Evolutionary conservation across 2,797 vertebrate species (phyloP), one percentile per base, ranked within the genome.

Genomic region (Gallinago solitaria): DNA sequence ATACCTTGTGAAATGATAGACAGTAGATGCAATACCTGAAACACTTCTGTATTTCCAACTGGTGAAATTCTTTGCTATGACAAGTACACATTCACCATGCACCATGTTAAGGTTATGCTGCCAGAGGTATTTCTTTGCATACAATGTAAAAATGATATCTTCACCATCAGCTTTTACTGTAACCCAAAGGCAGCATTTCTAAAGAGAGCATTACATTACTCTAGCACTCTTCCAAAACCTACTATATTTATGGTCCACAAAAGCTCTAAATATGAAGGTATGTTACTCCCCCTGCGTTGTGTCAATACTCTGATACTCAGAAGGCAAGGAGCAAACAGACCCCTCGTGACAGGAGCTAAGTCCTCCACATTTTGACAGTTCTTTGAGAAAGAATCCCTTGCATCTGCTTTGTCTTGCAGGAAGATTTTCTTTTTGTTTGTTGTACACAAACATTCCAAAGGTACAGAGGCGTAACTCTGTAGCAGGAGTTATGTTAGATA

Each of bases 331-430:
- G 39, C 4, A 70, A 67, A 51, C 11, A 51, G 39, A 37, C 3
- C 23, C 3, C 3, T 56, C 11, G 3, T 18, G 17, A 37, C 7
- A 16, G 14, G 11, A 7, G 3, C 3, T 3, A 18, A 6, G 4
- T 41, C 79, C 64, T 17, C 9, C 39, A 23, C 15, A 59, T 27
- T 83, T 83, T 90, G 17, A 33, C 16, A 56, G 17, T 51, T 51
- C 39, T 77, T 71, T 33, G 17, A 45, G 30, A 59, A 67, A 80
- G 9, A 59, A 68, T 7, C 6, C 1, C 61, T 50, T 45, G 5
- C 16, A 67, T 35, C 21, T 76, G 4, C 43, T 90, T 85, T 27
- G 6, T 43, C 43, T 63, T 32, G 30, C 19, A 81, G 27, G 33
- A 82, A 27, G 1, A 18, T 39, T n/a, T 64, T 50, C 21, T 69